Conservation (phyloP, 2,113 vertebrate species). For the Octodon degus region DNA sequence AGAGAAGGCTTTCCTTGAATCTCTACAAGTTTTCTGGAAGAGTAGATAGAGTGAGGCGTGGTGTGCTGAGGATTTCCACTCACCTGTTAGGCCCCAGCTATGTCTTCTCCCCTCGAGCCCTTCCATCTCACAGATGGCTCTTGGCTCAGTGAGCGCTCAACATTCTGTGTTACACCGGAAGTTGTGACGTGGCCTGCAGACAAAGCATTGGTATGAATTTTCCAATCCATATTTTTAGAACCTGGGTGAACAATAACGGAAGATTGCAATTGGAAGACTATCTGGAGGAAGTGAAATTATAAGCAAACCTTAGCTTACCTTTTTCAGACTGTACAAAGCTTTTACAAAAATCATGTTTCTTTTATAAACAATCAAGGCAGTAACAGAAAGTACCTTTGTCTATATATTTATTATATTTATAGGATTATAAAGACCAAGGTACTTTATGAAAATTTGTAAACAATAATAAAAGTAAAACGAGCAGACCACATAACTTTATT, state of each 20-base stretch:
- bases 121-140: not conserved
- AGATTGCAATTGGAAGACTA: not conserved
- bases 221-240: conserved; percentile 15
- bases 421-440: not conserved
- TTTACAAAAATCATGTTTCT: conserved; percentile 21
- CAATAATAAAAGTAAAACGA: conserved; percentile 30
- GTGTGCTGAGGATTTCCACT: not conserved
- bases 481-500: not conserved
- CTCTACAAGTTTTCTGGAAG: conserved; percentile 35
- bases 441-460: conserved; percentile 36
- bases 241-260: conserved; percentile 14
- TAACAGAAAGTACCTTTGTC: not conserved
- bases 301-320: conserved; percentile 11
- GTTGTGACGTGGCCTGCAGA: not conserved
- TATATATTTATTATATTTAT: not conserved
- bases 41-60: conserved; percentile 29
- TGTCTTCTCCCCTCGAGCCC: not conserved
- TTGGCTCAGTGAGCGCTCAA: not conserved
- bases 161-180: not conserved
- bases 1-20: not conserved
- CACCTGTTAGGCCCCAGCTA: not conserved
- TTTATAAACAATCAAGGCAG: not conserved
- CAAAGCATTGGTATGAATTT: not conserved
- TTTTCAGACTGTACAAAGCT: conserved; percentile 36
- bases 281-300: not conserved